A percentile compares a stretch with the other conserved stretches of the same genome.
Evolutionary conservation across 2,113 vertebrate genomes (phyloP).

Genomic region (Ophthalmolycus amberensis): DNA sequence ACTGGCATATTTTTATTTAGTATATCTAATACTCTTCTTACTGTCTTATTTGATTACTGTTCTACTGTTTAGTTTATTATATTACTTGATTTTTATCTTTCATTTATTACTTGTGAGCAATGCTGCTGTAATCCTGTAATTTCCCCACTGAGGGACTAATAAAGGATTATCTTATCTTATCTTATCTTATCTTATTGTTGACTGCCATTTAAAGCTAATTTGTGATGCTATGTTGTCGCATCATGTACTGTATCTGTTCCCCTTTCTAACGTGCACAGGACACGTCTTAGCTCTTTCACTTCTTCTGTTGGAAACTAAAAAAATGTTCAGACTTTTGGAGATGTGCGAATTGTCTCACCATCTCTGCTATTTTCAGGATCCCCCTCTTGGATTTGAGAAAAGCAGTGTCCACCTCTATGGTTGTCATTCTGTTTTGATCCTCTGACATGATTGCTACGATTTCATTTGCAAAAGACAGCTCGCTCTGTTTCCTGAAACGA

Average conservation of each 20-base stretch:
- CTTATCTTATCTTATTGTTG: no score
- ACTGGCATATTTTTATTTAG: no score
- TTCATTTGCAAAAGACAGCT: conserved; percentile 5
- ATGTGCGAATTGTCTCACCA: conserved; percentile 69
- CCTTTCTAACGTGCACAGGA: not conserved
- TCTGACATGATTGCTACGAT: conserved; percentile 16
- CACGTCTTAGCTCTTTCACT: not conserved
- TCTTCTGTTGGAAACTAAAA: not conserved
- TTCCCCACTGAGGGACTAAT: no score
- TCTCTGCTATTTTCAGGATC: conserved; percentile 75
- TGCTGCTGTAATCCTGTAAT: no score
- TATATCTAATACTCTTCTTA: no score
- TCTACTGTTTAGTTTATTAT: no score
- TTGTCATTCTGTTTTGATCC: not conserved
- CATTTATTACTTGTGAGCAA: no score
- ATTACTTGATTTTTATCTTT: no score
- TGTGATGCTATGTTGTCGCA: not conserved
- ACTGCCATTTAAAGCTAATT: not conserved
- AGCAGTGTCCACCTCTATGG: conserved; percentile 63
- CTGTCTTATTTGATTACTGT: no score
- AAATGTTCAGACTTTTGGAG: not conserved
- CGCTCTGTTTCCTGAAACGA: conserved; percentile 46
- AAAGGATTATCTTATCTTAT: no score
- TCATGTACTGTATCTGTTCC: conserved; percentile 4
- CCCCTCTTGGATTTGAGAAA: conserved; percentile 78